Conservation (phyloP, 2,888 invertebrate genomes). For the Sesamia inferens region DNA sequence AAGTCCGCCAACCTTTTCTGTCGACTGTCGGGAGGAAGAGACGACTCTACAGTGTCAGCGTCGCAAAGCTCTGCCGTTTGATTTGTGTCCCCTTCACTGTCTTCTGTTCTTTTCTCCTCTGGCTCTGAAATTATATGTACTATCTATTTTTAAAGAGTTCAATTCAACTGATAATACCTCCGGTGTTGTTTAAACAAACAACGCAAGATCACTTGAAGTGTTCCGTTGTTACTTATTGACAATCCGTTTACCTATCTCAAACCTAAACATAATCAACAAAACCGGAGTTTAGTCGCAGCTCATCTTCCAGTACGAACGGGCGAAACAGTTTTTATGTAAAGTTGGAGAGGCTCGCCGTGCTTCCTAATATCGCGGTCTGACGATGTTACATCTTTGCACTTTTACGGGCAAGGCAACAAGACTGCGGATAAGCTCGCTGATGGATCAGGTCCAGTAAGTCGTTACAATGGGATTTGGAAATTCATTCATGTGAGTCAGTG, state of each 20-base stretch:
- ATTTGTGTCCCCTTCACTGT: slow-evolving; percentile 88
- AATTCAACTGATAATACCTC: background rate
- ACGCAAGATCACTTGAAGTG: background rate
- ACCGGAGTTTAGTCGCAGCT: background rate
- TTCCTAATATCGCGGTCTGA: background rate
- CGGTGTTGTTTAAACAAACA: slow-evolving; percentile 20
- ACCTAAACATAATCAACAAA: slow-evolving; percentile 16
- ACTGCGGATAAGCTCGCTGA: background rate
- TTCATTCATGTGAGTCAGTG: slow-evolving; percentile 6
- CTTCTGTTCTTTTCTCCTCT: slow-evolving; percentile 86
- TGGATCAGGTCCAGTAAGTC: background rate
- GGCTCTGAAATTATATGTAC: slow-evolving; percentile 69
- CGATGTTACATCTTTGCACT: slow-evolving; percentile 2
- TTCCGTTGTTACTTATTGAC: slow-evolving; percentile 23
- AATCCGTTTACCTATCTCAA: background rate
- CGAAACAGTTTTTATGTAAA: background rate
- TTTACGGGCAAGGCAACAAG: background rate
- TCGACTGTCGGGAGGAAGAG: slow-evolving; percentile 92
- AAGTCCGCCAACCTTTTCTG: slow-evolving; percentile 92
- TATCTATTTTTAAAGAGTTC: background rate
- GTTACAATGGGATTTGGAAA: slow-evolving; percentile 1
- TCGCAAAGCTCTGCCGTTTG: slow-evolving; percentile 90
- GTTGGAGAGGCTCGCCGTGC: background rate
- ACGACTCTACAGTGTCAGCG: slow-evolving; percentile 92
- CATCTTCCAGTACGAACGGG: background rate